These are phyloP conservation scores for Dipodomys stephensi DNA, from an alignment of 2,113 vertebrate genomes.

Conservation along the genomic window DNA sequence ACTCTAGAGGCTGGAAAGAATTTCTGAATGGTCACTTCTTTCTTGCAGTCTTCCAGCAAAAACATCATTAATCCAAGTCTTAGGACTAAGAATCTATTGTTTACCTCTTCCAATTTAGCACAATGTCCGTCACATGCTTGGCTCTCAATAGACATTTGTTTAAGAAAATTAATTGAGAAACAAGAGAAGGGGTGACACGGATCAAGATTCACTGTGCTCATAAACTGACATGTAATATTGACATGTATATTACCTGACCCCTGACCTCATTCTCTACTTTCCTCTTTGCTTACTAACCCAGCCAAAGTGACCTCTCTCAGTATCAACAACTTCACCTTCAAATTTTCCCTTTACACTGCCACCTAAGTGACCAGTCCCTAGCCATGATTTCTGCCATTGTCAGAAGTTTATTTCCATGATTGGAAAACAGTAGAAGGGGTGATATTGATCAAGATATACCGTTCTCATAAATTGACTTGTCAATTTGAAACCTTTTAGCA, in stretches of 20 bases:
- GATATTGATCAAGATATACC: too few relatives aligned
- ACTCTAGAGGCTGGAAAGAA: constrained; percentile 44
- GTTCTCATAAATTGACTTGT: too few relatives aligned
- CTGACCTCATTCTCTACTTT: neutral
- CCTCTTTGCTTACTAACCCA: neutral
- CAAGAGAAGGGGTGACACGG: too few relatives aligned
- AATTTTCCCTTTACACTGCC: neutral
- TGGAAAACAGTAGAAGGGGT: too few relatives aligned
- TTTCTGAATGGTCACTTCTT: constrained; percentile 63
- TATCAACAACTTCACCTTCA: neutral
- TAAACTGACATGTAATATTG: too few relatives aligned
- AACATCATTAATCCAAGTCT: neutral
- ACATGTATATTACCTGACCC: neutral
- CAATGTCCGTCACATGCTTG: too few relatives aligned
- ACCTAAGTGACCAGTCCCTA: neutral
- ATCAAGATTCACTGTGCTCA: too few relatives aligned
- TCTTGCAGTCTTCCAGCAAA: neutral
- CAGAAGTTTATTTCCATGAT: too few relatives aligned
- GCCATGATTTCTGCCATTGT: neutral
- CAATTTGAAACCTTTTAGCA: too few relatives aligned
- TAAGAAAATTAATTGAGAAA: neutral
- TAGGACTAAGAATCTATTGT: neutral
- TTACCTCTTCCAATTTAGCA: neutral
- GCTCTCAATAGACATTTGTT: neutral
- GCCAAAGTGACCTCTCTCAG: neutral